Evolutionary conservation across 2,113 vertebrate species (phyloP), one percentile per base, ranked within the genome.

Genomic region (Herpetotheres cachinnans): DNA sequence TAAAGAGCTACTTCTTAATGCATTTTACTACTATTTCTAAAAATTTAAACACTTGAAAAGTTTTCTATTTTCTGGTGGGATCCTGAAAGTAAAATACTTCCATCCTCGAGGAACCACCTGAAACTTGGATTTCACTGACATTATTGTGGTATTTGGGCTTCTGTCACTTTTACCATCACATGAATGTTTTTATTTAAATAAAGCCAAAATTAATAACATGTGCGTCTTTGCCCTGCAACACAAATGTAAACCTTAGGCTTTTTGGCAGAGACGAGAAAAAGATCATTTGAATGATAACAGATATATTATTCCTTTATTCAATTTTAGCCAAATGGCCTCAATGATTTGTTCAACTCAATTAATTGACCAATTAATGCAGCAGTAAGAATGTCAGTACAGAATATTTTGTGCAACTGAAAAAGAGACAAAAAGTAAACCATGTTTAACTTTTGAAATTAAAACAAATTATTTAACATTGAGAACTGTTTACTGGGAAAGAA

Each of bases 21-120:
- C 7, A 32, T 55, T 89, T 73, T 61, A 65, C 3, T 29, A 50
- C 7, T 32, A 56, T 58, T 63, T 65, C 32, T 56, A 50, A 77
- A 50, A 77, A 56, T 10, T 6, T 42, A 55, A 76, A 50, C 15
- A 27, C 6, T 78, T 40, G 11, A 21, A 84, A 54, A 77, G 6
- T 25, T 82, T 34, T 69, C 6, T n/a, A 6, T 7, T 44, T 91
- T 83, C 59, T 40, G 4, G 7, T 63, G 24, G 22, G 6, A 25
- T 62, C 8, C 12, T 69, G 40, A 36, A 81, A 47, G 9, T 24
- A 42, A 14, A 59, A 42, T 6, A 14, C 2, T 76, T 58, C 8
- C 10, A 58, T 24, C 13, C 4, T 72, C 16, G 24, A 49, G 0
- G 5, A 63, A 9, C 1, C 12, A 55, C 4, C 2, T 63, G 10